These are phyloP conservation scores for Drosophila formosana DNA, from an alignment of 2,888 invertebrate species.

Conservation along the genomic window DNA sequence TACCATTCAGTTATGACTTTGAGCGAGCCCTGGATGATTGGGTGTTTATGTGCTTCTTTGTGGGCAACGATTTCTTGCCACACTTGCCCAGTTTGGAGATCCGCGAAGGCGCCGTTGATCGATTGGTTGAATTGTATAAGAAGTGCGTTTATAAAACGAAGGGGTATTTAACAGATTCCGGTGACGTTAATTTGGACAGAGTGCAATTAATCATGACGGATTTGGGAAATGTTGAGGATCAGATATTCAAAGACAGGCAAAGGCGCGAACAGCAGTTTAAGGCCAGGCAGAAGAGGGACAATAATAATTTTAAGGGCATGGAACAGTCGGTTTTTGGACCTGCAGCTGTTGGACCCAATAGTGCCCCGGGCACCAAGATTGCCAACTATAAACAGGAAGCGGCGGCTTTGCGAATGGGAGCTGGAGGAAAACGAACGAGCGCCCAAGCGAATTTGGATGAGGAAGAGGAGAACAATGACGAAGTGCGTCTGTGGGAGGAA, in stretches of 20 bases:
- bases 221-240: conserved; percentile 97
- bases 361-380: conserved; percentile 86
- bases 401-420: conserved; percentile 85
- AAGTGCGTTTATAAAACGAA: conserved; percentile 97
- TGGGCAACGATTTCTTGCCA: conserved; percentile 99
- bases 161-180: conserved; percentile 97
- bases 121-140: conserved; percentile 96
- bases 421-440: conserved; percentile 46
- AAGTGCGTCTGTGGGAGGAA: conserved; percentile 94
- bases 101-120: conserved; percentile 97
- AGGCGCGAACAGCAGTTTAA: conserved; percentile 93
- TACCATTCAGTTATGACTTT: conserved; percentile 97
- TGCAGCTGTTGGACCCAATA: conserved; percentile 87
- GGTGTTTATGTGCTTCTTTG: conserved; percentile 99
- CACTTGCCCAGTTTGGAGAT: conserved; percentile 99
- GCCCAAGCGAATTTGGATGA: conserved; percentile 83
- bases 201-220: conserved; percentile 98
- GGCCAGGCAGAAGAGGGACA: conserved; percentile 88
- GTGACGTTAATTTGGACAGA: conserved; percentile 95
- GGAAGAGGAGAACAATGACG: conserved; percentile 71
- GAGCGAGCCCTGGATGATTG: conserved; percentile 98
- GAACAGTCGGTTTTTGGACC: conserved; percentile 92
- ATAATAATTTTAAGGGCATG: conserved; percentile 89
- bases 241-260: conserved; percentile 97
- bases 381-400: conserved; percentile 92